phyloP scores from a whole-genome alignment of 92 coral and sea anemone species.

The Porites divaricata region DNA sequence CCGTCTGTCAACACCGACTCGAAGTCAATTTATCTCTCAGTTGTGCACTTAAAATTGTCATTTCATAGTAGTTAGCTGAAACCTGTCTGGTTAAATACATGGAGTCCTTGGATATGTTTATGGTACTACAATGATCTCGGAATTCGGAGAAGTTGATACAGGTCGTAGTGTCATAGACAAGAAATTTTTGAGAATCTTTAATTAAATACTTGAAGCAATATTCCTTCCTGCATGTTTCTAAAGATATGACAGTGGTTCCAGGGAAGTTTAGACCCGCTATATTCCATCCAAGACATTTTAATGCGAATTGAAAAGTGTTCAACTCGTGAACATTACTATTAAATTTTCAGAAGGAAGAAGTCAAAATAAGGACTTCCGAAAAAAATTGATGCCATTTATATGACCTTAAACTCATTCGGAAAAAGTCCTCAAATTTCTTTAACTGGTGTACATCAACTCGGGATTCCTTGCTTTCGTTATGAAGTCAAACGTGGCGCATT shows the following conservation, averaged over 20 bases:
- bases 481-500: too few species aligned
- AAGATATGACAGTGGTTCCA: not conserved
- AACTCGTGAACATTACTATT: too few species aligned
- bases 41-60: constrained; percentile 24
- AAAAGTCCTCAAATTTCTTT: too few species aligned
- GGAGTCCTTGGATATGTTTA: not conserved
- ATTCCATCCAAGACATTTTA: not conserved
- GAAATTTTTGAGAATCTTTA: not conserved
- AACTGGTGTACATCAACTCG: too few species aligned
- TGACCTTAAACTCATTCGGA: too few species aligned
- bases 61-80: not conserved
- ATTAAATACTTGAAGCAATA: not conserved
- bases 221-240: not conserved
- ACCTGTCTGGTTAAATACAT: not conserved
- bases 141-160: not conserved
- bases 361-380: too few species aligned
- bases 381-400: too few species aligned
- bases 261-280: not conserved
- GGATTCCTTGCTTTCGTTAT: too few species aligned
- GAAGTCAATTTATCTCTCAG: constrained; percentile 29
- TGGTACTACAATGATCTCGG: constrained; percentile 3
- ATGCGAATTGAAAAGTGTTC: not conserved
- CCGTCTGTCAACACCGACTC: constrained; percentile 18
- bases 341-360: too few species aligned
- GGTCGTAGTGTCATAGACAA: constrained; percentile 3